phyloP scores from a whole-genome alignment of 2,113 vertebrate species.

The Vulpes lagopus region DNA sequence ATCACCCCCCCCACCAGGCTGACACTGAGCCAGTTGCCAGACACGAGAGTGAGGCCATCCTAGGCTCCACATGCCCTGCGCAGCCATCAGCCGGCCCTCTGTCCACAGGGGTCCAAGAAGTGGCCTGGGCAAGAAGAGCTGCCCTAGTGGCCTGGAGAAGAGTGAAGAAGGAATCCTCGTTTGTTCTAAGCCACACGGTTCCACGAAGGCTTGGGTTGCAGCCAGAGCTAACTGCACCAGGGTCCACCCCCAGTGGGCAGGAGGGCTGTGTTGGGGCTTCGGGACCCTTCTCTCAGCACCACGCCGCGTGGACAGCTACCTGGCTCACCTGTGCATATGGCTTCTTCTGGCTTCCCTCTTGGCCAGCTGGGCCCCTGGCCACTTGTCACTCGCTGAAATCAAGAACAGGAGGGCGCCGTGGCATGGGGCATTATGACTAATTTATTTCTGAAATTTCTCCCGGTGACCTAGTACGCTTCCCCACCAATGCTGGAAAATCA shows the following conservation, averaged over 20 bases:
- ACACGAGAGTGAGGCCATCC: background rate
- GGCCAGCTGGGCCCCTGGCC: background rate
- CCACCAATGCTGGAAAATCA: slow-evolving; percentile 43
- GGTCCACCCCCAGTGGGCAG: background rate
- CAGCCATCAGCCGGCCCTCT: background rate
- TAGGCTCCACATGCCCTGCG: background rate
- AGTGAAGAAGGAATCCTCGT: background rate
- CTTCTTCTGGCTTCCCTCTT: background rate
- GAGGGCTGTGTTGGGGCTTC: background rate
- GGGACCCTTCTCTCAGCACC: background rate
- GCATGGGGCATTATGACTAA: background rate
- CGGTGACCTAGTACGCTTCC: background rate
- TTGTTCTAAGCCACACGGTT: background rate
- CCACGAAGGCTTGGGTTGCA: background rate
- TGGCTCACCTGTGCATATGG: background rate
- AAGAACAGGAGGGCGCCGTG: background rate
- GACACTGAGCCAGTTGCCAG: background rate
- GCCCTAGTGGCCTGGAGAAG: background rate
- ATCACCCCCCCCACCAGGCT: background rate
- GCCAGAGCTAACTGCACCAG: background rate
- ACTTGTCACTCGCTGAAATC: background rate
- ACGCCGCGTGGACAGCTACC: background rate
- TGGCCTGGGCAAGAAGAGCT: background rate
- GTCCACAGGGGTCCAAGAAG: background rate
- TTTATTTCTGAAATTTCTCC: slow-evolving; percentile 50